Conservation (phyloP, 2,888 invertebrate species). For the Lacanobia oleracea region DNA sequence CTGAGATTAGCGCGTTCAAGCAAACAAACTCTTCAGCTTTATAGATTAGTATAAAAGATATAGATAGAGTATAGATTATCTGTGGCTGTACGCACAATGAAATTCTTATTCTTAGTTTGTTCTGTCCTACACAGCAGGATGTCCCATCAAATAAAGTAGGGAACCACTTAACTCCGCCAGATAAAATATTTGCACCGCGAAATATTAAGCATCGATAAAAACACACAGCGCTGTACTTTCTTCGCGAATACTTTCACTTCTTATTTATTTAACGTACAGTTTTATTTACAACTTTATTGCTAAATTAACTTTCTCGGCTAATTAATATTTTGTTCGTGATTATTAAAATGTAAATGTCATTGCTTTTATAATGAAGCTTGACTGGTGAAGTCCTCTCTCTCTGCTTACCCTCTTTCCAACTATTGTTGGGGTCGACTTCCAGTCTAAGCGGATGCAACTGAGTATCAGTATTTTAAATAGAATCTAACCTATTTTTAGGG, state of each 20-base stretch:
- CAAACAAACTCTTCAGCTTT: no score
- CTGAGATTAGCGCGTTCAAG: no score
- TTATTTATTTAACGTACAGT: slow-evolving; percentile 34
- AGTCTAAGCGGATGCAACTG: no score
- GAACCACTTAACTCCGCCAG: slow-evolving; percentile 2
- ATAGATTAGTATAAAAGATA: no score
- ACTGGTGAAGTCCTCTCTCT: neutral
- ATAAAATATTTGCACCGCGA: slow-evolving; percentile 3
- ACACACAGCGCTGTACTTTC: slow-evolving; percentile 28
- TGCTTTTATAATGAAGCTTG: neutral
- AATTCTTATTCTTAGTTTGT: no score
- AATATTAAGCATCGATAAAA: slow-evolving; percentile 21
- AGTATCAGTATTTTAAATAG: no score
- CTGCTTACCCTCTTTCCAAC: no score
- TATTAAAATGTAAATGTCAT: slow-evolving; percentile 12
- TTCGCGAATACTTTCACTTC: slow-evolving; percentile 52
- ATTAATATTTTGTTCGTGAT: slow-evolving; percentile 24
- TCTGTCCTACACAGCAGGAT: slow-evolving; percentile 15
- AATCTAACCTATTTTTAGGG: no score
- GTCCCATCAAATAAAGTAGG: neutral
- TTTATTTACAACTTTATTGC: slow-evolving; percentile 34
- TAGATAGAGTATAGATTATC: no score
- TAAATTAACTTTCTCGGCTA: slow-evolving; percentile 52
- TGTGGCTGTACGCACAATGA: no score
- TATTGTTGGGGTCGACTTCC: no score